These are phyloP conservation scores for Heteropelma amictum DNA, from an alignment of 2,888 invertebrate genomes.

Conservation along the genomic window DNA sequence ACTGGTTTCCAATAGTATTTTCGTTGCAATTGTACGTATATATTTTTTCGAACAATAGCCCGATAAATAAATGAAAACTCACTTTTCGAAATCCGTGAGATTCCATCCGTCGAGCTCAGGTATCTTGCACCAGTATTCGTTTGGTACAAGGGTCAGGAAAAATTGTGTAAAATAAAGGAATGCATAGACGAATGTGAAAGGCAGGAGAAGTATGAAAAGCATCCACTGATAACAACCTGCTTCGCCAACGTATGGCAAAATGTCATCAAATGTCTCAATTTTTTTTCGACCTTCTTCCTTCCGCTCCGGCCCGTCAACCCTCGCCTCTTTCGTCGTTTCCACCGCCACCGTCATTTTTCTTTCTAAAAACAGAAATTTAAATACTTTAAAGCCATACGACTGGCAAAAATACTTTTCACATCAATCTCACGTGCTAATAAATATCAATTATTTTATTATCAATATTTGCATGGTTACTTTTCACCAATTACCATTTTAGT, in stretches of 20 bases:
- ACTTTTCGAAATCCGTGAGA: conserved; percentile 72
- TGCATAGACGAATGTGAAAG: conserved; percentile 75
- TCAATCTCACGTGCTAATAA: no score
- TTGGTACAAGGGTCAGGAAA: conserved; percentile 74
- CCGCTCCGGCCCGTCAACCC: no score
- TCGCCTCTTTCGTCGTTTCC: conserved; percentile 66
- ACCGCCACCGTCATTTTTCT: conserved; percentile 71
- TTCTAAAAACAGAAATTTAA: background rate
- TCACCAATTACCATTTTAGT: no score
- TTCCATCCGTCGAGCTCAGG: conserved; percentile 70
- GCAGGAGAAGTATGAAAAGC: conserved; percentile 73
- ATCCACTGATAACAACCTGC: conserved; percentile 75
- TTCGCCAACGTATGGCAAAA: conserved; percentile 74
- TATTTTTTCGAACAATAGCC: background rate
- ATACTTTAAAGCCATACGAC: no score
- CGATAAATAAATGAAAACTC: conserved; percentile 52
- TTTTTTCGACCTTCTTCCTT: conserved; percentile 64
- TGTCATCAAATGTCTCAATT: conserved; percentile 75
- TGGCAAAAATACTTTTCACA: background rate
- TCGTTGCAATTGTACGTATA: background rate
- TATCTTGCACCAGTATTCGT: conserved; percentile 74
- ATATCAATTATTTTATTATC: no score
- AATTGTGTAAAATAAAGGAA: conserved; percentile 76
- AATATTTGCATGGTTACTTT: no score
- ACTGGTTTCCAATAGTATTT: background rate